Conservation (phyloP, 2,797 vertebrate species). For the Sciaenops ocellatus region DNA sequence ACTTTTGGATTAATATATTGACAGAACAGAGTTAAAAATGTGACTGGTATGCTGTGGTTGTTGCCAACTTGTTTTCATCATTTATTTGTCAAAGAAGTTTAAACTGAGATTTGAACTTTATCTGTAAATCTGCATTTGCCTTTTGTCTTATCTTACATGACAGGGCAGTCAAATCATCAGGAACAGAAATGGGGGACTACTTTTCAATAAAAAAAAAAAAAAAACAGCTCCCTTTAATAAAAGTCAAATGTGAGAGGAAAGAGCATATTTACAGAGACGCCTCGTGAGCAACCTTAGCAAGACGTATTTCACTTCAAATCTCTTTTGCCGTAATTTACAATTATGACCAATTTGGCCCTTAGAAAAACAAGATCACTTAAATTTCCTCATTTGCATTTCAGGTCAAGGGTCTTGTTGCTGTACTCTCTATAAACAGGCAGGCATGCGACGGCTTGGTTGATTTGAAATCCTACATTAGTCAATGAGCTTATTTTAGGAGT, state of each 20-base stretch:
- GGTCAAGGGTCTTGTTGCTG: conserved; percentile 68
- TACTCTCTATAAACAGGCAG: conserved; percentile 62
- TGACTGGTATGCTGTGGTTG: background rate
- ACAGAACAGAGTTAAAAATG: background rate
- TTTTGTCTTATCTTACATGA: conserved; percentile 45
- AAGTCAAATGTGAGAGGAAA: conserved; percentile 29
- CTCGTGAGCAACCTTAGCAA: conserved; percentile 7
- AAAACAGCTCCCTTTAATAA: conserved; percentile 29
- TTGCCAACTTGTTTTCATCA: background rate
- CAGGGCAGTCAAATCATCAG: conserved; percentile 40
- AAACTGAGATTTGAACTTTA: conserved; percentile 11
- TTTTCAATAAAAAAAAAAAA: background rate
- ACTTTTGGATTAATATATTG: conserved; percentile 3
- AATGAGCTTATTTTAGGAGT: conserved; percentile 80
- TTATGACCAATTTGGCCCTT: conserved; percentile 48
- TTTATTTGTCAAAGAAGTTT: conserved; percentile 24
- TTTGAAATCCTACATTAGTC: conserved; percentile 79
- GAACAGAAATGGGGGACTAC: conserved; percentile 31
- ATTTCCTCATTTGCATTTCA: conserved; percentile 68
- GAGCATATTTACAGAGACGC: background rate
- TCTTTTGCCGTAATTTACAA: conserved; percentile 38
- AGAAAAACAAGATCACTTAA: conserved; percentile 58
- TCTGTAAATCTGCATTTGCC: background rate
- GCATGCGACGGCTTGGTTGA: conserved; percentile 59
- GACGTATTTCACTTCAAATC: conserved; percentile 40